Evolutionary conservation across 2,888 invertebrate species (phyloP).

Genomic region (Dryocosmus kuriphilus): DNA sequence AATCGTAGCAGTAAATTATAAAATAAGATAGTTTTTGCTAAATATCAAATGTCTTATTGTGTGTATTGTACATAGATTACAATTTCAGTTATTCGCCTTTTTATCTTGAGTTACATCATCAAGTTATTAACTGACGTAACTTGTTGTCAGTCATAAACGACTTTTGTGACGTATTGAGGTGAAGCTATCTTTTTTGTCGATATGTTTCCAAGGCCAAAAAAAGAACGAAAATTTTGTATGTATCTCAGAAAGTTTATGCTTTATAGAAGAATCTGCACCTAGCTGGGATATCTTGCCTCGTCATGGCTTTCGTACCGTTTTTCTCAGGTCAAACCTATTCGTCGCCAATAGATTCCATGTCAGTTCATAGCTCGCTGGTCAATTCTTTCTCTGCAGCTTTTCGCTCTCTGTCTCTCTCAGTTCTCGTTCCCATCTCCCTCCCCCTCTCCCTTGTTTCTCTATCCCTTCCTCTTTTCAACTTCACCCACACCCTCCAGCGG

Average conservation of each 20-base stretch:
- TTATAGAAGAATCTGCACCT: not conserved
- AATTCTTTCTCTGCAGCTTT: conserved; percentile 62
- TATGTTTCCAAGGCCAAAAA: not conserved
- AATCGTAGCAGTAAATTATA: too few relatives aligned
- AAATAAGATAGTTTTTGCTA: too few relatives aligned
- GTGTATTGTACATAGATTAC: not conserved
- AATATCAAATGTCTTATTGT: not conserved
- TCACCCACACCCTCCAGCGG: conserved; percentile 38
- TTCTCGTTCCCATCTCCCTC: conserved; percentile 48
- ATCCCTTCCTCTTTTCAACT: conserved; percentile 44
- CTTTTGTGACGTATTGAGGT: not conserved
- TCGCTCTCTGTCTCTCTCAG: conserved; percentile 58
- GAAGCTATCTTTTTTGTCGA: not conserved
- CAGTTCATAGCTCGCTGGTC: conserved; percentile 67
- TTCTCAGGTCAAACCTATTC: conserved; percentile 57
- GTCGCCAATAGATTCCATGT: conserved; percentile 64
- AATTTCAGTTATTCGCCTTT: not conserved
- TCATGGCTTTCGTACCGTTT: conserved; percentile 40
- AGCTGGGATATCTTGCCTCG: not conserved
- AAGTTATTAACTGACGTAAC: not conserved
- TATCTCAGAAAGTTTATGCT: not conserved
- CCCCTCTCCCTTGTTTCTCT: conserved; percentile 46
- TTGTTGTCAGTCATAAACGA: conserved; percentile 14
- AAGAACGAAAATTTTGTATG: not conserved
- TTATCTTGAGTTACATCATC: conserved; percentile 3